phyloP scores from a whole-genome alignment of 2,888 invertebrate species.

The Dicranocentrus wangi region DNA sequence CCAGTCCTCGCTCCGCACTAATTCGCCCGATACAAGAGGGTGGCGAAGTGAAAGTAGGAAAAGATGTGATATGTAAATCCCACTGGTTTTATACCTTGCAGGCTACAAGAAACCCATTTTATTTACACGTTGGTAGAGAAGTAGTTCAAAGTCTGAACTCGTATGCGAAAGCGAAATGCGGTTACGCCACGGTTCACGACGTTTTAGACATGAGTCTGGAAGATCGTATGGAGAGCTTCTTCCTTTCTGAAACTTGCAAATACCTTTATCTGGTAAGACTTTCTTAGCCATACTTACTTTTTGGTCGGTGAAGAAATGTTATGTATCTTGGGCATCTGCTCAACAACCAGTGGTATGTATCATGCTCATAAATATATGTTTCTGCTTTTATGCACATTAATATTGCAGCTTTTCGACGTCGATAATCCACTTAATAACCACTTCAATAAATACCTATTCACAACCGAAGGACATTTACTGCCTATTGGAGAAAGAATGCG shows the following conservation, averaged over 20 bases:
- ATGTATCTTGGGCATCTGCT: too few species aligned
- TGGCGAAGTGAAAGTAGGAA: too few species aligned
- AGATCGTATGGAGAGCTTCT: slow-evolving; percentile 81
- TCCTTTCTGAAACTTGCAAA: slow-evolving; percentile 81
- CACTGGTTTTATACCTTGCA: slow-evolving; percentile 64
- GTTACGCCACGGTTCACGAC: slow-evolving; percentile 81
- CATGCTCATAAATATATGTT: not conserved
- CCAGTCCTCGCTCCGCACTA: not conserved
- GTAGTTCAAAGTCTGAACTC: slow-evolving; percentile 78
- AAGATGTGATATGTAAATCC: too few species aligned
- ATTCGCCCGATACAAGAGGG: too few species aligned
- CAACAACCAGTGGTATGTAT: too few species aligned
- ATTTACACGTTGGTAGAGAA: slow-evolving; percentile 80
- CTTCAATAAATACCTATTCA: slow-evolving; percentile 77
- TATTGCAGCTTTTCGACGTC: slow-evolving; percentile 79
- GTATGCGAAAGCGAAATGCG: slow-evolving; percentile 78
- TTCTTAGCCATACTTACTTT: slow-evolving; percentile 2
- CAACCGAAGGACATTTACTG: slow-evolving; percentile 80
- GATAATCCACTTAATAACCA: slow-evolving; percentile 79
- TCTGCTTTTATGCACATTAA: not conserved
- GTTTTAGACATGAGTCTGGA: slow-evolving; percentile 79
- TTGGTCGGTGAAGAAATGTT: too few species aligned
- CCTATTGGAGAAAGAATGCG: slow-evolving; percentile 75
- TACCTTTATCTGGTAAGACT: slow-evolving; percentile 79
- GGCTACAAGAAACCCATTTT: slow-evolving; percentile 81